phyloP scores from a whole-genome alignment of 1,140 invertebrate genomes.

The Solen grandis region DNA sequence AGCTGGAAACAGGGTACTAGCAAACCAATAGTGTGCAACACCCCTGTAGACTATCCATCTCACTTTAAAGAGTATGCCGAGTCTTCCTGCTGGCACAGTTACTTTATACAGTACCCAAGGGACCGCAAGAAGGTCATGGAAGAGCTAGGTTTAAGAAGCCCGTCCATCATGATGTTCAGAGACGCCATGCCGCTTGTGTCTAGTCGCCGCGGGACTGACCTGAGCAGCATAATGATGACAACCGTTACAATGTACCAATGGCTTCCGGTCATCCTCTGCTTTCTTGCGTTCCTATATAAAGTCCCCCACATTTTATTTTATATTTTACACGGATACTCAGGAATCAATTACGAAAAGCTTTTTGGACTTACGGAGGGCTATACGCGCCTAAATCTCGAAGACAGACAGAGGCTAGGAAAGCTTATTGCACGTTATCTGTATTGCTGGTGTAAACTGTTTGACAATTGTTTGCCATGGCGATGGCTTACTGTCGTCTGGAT shows the following conservation, averaged over 20 bases:
- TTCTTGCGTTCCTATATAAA: constrained; percentile 33
- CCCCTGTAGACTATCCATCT: constrained; percentile 11
- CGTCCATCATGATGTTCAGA: too few species aligned
- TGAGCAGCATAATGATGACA: too few species aligned
- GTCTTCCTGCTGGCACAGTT: constrained; percentile 26
- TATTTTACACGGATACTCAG: constrained; percentile 14
- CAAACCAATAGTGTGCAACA: constrained; percentile 18
- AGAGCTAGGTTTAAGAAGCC: too few species aligned
- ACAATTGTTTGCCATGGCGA: constrained; percentile 18
- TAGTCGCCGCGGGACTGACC: too few species aligned
- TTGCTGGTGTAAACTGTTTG: constrained; percentile 10
- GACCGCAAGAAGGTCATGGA: too few species aligned
- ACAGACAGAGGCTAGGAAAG: neutral
- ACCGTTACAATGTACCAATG: constrained; percentile 3
- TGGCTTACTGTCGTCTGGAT: constrained; percentile 13
- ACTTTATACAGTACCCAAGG: too few species aligned
- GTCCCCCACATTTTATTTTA: constrained; percentile 19
- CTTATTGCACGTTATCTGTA: constrained; percentile 1
- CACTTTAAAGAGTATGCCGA: neutral
- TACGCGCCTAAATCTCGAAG: neutral
- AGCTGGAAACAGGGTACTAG: constrained; percentile 31
- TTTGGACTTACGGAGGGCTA: neutral
- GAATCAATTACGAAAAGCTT: constrained; percentile 29
- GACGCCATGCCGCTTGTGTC: too few species aligned
- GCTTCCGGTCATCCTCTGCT: constrained; percentile 20